A percentile compares a stretch with the other conserved stretches of the same genome.
phyloP scores from a whole-genome alignment of 2,113 vertebrate genomes.

The Anthoscopus minutus region DNA sequence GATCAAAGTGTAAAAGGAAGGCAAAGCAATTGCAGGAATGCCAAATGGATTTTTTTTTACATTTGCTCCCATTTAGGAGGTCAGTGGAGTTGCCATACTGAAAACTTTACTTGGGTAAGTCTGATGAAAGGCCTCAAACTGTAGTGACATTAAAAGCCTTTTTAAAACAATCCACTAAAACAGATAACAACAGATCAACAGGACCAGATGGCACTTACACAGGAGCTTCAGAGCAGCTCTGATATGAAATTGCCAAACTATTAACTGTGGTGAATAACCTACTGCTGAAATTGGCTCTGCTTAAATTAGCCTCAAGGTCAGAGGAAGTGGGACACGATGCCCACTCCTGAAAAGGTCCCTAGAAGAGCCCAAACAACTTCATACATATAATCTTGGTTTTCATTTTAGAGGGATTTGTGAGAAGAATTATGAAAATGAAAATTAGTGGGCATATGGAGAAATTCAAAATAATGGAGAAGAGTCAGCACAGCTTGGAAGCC shows the following conservation, averaged over 20 bases:
- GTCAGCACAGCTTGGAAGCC: neutral
- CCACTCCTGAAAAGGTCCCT: neutral
- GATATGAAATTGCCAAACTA: slow-evolving; percentile 38
- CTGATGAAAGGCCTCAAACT: slow-evolving; percentile 1
- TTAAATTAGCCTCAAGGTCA: slow-evolving; percentile 29
- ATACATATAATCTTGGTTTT: neutral
- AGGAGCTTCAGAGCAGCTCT: slow-evolving; percentile 32
- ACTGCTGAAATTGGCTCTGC: slow-evolving; percentile 5
- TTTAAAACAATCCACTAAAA: slow-evolving; percentile 2
- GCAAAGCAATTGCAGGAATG: neutral
- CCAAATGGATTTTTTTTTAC: neutral
- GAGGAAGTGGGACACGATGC: neutral
- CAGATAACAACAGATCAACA: neutral
- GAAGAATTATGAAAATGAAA: neutral
- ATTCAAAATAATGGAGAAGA: neutral
- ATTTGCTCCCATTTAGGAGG: neutral
- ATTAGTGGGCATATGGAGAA: neutral
- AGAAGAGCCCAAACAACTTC: neutral
- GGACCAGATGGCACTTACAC: slow-evolving; percentile 9
- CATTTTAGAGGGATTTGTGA: neutral
- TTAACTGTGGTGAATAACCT: slow-evolving; percentile 14
- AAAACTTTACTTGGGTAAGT: neutral
- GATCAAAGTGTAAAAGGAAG: neutral
- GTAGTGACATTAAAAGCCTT: slow-evolving; percentile 6
- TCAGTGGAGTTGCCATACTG: neutral